These are phyloP conservation scores for Calameuta idolon DNA, from an alignment of 2,888 invertebrate genomes.

Conservation along the genomic window DNA sequence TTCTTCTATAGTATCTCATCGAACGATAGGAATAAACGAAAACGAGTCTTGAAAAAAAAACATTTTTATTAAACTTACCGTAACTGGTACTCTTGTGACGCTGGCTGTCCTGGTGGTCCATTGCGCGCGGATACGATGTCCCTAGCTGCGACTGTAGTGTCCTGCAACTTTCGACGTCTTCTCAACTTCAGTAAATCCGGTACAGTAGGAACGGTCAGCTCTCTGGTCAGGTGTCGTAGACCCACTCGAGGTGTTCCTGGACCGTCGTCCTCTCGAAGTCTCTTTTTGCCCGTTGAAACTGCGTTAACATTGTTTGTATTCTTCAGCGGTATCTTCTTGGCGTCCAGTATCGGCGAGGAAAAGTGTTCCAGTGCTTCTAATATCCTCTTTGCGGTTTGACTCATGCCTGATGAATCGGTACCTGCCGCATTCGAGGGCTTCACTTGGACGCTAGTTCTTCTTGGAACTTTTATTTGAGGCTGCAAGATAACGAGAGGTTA, in stretches of 20 bases:
- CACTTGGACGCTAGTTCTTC: conserved; percentile 65
- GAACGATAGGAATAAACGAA: background rate
- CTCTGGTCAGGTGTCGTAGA: conserved; percentile 63
- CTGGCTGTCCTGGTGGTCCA: conserved; percentile 33
- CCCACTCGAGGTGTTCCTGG: conserved; percentile 50
- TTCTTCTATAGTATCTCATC: background rate
- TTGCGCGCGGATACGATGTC: conserved; percentile 70
- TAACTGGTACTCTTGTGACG: conserved; percentile 53
- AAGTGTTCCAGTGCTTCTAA: conserved; percentile 85
- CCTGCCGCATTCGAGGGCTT: conserved; percentile 65
- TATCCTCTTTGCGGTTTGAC: conserved; percentile 82
- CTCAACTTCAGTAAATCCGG: conserved; percentile 74
- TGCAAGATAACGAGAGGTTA: conserved; percentile 10
- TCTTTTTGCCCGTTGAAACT: conserved; percentile 38
- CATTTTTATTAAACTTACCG: conserved; percentile 37
- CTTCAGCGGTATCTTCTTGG: conserved; percentile 78
- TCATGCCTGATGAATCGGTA: conserved; percentile 69
- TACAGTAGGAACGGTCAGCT: conserved; percentile 74
- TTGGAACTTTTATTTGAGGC: conserved; percentile 50
- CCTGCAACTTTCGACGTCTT: conserved; percentile 72
- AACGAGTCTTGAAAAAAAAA: background rate
- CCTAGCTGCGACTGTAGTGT: conserved; percentile 73
- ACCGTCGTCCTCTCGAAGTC: conserved; percentile 34
- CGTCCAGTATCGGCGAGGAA: conserved; percentile 84
- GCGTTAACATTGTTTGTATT: conserved; percentile 45